Conservation (phyloP, 2,888 invertebrate genomes). For the Allacma fusca region DNA sequence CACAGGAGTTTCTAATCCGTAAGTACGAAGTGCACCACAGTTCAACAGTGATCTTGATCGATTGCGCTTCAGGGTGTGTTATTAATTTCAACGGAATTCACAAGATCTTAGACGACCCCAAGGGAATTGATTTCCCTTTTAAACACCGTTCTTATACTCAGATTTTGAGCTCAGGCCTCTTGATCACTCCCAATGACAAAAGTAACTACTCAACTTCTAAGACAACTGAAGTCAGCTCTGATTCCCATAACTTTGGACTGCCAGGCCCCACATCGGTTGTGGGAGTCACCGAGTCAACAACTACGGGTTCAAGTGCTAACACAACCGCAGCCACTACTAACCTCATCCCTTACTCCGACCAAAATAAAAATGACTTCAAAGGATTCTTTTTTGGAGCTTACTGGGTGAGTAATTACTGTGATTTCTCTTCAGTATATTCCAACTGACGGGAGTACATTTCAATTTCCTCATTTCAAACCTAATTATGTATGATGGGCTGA, state of each 20-base stretch:
- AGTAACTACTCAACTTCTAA: conserved; percentile 23
- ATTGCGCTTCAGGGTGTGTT: conserved; percentile 72
- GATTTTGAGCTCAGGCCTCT: conserved; percentile 65
- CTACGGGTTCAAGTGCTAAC: neutral
- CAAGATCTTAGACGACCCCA: conserved; percentile 75
- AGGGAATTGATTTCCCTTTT: conserved; percentile 78
- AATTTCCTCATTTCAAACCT: conserved; percentile 18
- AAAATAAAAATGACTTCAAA: conserved; percentile 69
- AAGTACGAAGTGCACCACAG: conserved; percentile 75
- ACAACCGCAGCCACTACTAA: neutral
- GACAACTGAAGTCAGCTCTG: neutral
- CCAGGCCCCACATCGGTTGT: neutral
- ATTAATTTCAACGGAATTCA: conserved; percentile 73
- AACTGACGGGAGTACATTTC: neutral
- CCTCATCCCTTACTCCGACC: conserved; percentile 19
- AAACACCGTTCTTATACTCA: conserved; percentile 74
- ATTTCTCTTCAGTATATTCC: neutral
- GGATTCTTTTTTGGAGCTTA: conserved; percentile 88
- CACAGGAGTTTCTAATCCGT: conserved; percentile 77
- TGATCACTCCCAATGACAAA: conserved; percentile 55
- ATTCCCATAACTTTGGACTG: neutral
- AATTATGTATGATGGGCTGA: neutral
- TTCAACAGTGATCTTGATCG: conserved; percentile 71
- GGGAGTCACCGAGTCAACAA: neutral
- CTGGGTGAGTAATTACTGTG: conserved; percentile 73